Conservation (phyloP, 2,797 vertebrate genomes). For the Triplophysa bombifrons region DNA sequence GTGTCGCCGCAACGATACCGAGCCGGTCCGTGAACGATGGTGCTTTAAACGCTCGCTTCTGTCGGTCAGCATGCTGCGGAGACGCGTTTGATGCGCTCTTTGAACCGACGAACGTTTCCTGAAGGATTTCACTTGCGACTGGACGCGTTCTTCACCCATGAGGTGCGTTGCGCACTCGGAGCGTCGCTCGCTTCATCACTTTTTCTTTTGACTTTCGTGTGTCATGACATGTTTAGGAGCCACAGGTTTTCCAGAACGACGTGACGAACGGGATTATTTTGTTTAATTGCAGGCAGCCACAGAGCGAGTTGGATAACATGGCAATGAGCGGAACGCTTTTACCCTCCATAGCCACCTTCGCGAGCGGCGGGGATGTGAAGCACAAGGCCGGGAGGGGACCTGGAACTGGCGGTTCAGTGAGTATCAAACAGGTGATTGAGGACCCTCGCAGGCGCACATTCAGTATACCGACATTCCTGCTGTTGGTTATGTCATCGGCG, state of each 20-base stretch:
- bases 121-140: not conserved
- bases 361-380: slow-evolving; percentile 82
- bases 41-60: slow-evolving; percentile 50
- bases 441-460: too few relatives aligned
- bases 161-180: slow-evolving; percentile 66
- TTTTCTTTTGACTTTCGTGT: not conserved
- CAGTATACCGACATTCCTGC: too few relatives aligned
- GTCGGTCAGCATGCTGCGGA: slow-evolving; percentile 63
- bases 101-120: not conserved
- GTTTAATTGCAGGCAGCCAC: slow-evolving; percentile 83
- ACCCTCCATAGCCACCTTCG: slow-evolving; percentile 93
- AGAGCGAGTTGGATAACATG: slow-evolving; percentile 91
- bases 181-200: not conserved
- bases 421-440: slow-evolving; percentile 64
- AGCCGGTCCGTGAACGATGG: not conserved
- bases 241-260: slow-evolving; percentile 23
- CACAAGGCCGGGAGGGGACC: slow-evolving; percentile 77
- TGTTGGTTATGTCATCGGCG: slow-evolving; percentile 19
- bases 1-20: slow-evolving; percentile 4
- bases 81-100: slow-evolving; percentile 34
- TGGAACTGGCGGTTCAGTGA: slow-evolving; percentile 82
- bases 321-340: slow-evolving; percentile 92
- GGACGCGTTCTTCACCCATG: slow-evolving; percentile 64
- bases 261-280: slow-evolving; percentile 55
- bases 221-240: not conserved